Percentiles rank a stretch among this genome's conserved stretches.
These are phyloP conservation scores for Aythya baeri DNA, from an alignment of 2,113 vertebrate species.

Conservation along the genomic window DNA sequence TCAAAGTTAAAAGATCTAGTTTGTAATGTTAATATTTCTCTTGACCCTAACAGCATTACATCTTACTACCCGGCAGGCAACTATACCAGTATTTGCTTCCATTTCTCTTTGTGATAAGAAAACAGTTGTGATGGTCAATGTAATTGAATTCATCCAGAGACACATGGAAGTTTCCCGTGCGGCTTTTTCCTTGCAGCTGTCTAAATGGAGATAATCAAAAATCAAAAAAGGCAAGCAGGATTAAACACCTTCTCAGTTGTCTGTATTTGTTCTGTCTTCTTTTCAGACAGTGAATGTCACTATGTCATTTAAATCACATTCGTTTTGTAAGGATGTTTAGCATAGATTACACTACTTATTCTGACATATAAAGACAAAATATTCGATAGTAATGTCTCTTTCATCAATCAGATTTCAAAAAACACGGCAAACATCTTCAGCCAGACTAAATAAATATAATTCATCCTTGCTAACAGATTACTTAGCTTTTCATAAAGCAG, in stretches of 20 bases:
- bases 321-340: not conserved
- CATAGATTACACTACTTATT: not conserved
- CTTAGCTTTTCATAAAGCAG: not conserved
- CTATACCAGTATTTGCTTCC: not conserved
- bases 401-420: not conserved
- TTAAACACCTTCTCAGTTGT: not conserved
- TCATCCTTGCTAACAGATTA: not conserved
- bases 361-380: conserved; percentile 2
- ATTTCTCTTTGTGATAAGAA: not conserved
- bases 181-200: not conserved
- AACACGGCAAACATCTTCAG: not conserved
- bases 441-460: not conserved
- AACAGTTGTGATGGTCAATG: not conserved
- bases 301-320: not conserved
- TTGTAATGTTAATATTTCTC: not conserved
- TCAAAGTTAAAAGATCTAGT: not conserved
- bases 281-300: not conserved
- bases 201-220: not conserved
- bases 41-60: not conserved
- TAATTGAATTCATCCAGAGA: not conserved
- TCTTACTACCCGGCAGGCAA: not conserved
- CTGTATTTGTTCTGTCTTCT: not conserved
- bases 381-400: not conserved
- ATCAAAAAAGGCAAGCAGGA: not conserved
- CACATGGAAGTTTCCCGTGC: not conserved